Base-by-base conservation (phyloP, 2,113 vertebrate species). In the Sterna hirundo region DNA sequence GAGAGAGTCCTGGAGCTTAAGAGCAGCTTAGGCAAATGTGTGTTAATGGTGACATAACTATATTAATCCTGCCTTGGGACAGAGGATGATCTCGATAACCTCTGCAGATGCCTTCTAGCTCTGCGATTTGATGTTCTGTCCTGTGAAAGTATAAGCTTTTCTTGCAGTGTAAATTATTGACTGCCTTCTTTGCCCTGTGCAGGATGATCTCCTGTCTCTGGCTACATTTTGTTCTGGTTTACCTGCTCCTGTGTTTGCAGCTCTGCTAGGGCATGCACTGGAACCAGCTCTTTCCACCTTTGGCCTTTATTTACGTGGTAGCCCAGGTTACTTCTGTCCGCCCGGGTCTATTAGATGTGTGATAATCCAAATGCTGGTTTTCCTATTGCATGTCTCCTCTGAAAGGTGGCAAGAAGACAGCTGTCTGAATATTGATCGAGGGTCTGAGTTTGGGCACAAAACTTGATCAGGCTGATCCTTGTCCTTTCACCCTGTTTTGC, bases 331-430 rank as follows among this genome's bases (percentile, higher is more conserved):
- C 57, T 91, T 77, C 6, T 66, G 32, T 61, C n/a, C 11, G 3
- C 38, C 44, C 0, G 0, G 66, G 49, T 23, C 30, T 34, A 9
- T 60, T n/a, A 57, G 20, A 18, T 0, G 0, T 34, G 29, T 52
- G 64, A 36, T 54, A 69, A 77, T 62, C 42, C 65, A n/a, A 44
- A 29, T 42, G 46, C 52, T 58, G 34, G 5, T 58, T 81, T 83
- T 38, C 51, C 46, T 52, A 7, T 22, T 34, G 47, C 26, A 2
- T 42, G 29, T 66, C 72, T 86, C 57, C 46, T 74, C 55, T 71
- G 58, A 44, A 54, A 87, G 66, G 49, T 22, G 27, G 5, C 18
- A 13, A 18, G 71, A n/a, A 82, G 62, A 44, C 13, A 69, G 27
- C 74, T 70, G 26, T 52, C 52, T 88, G 51, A 83, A 25, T 68